A percentile compares a stretch with the other conserved stretches of the same genome.
These are phyloP conservation scores for Pegoplata infirma DNA, from an alignment of 2,888 invertebrate genomes.

Conservation along the genomic window DNA sequence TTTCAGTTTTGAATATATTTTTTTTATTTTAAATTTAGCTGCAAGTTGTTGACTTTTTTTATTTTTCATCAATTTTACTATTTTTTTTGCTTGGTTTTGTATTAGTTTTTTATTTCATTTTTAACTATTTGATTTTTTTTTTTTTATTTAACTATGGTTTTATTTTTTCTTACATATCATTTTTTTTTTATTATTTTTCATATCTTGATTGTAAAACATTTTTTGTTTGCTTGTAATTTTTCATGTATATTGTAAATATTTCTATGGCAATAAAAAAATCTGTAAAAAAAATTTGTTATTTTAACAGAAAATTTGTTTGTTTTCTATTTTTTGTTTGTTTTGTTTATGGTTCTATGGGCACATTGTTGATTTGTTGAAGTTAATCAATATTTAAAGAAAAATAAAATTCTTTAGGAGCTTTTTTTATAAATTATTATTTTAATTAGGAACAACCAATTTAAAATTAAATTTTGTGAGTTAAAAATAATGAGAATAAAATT, in stretches of 20 bases:
- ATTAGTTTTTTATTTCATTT: slow-evolving; percentile 67
- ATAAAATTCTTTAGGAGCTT: slow-evolving; percentile 15
- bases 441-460: slow-evolving; percentile 56
- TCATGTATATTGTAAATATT: slow-evolving; percentile 60
- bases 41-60: slow-evolving; percentile 31
- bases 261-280: slow-evolving; percentile 45
- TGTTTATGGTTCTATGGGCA: slow-evolving; percentile 61
- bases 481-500: slow-evolving; percentile 2
- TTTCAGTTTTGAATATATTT: slow-evolving; percentile 22
- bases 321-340: slow-evolving; percentile 50
- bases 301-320: slow-evolving; percentile 48
- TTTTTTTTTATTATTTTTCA: slow-evolving; percentile 26
- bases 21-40: slow-evolving; percentile 4
- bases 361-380: slow-evolving; percentile 57
- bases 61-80: slow-evolving; percentile 59
- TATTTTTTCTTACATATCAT: slow-evolving; percentile 39
- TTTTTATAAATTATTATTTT: slow-evolving; percentile 35
- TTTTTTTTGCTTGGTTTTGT: slow-evolving; percentile 66
- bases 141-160: slow-evolving; percentile 58
- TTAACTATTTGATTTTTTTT: slow-evolving; percentile 50
- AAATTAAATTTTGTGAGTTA: neutral
- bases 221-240: slow-evolving; percentile 36
- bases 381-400: slow-evolving; percentile 38
- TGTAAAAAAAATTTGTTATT: slow-evolving; percentile 45
- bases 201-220: slow-evolving; percentile 58